Evolutionary conservation across 2,113 vertebrate species (phyloP).

Genomic region (Myrmophylax atrothorax): DNA sequence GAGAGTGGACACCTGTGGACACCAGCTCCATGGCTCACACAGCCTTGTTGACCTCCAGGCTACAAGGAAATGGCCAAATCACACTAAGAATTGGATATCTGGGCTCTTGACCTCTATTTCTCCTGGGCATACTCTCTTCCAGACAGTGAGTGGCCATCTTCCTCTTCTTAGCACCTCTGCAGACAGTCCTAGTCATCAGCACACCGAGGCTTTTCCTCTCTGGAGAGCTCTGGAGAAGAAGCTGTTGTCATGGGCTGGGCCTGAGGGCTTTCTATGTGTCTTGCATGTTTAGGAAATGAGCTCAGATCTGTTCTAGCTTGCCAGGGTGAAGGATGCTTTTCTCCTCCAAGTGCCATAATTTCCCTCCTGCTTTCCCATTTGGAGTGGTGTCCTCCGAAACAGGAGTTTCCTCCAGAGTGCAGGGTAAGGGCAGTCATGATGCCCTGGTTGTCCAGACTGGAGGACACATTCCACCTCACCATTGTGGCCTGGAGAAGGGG

Average conservation of each 20-base stretch:
- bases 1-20: neutral
- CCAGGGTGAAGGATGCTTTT: neutral
- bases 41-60: neutral
- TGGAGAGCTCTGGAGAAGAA: neutral
- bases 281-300: neutral
- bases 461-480: neutral
- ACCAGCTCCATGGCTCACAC: neutral
- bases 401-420: neutral
- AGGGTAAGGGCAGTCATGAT: neutral
- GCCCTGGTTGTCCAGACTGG: fast-evolving
- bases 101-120: neutral
- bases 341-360: neutral
- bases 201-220: neutral
- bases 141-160: neutral
- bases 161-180: neutral
- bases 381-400: neutral
- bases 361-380: neutral
- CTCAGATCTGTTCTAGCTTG: neutral
- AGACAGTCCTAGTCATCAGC: neutral
- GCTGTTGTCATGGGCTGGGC: neutral
- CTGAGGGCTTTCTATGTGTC: neutral
- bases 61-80: neutral
- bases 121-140: neutral
- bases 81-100: neutral
- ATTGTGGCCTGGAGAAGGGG: neutral